Evolutionary conservation across 2,888 invertebrate species (phyloP), one percentile per base, ranked within the genome.

Genomic region (Synanthedon myopaeformis): DNA sequence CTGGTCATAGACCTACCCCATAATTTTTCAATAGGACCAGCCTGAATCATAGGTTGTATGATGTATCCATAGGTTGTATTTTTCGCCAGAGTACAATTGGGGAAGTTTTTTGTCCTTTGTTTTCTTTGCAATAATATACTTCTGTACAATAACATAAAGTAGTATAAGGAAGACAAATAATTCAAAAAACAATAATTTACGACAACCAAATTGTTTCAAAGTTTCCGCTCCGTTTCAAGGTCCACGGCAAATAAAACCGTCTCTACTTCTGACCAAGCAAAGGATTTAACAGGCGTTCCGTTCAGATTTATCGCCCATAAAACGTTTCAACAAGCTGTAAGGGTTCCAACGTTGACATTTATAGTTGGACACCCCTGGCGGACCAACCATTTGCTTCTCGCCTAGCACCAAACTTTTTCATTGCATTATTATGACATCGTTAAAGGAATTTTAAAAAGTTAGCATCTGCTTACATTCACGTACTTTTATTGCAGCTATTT

Each of bases 251-350:
- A 73, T 74, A 74, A 74, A 74, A 69, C 72, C 49, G 23, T 66
- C 64, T 68, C 64, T 57, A 61, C 62, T 61, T 70, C 71, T 72
- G 74, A 73, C 75, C 73, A 70, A 75, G 67, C 66, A 71, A 63
- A 68, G 62, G 61, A 61, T 64, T 66, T 74, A 73, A 70, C 70
- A 71, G 67, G 62, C 67, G 68, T 63, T 62, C 61, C 66, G 53
- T 55, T 45, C 54, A 59, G 69, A 80, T 81, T 82, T 81, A 82
- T 79, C 61, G 77, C 62, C 78, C 76, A 79, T 81, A 79, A 80
- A 81, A 67, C 70, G 72, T 74, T 76, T 75, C 75, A 77, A 74
- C 79, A 75, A 76, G 75, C 79, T 70, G 69, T 63, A 68, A 67
- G 71, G 73, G 73, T 66, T 62, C 65, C 65, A 63, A 58, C 67